Evolutionary conservation across 2,113 vertebrate species (phyloP).

Genomic region (Ibidorhyncha struthersii): DNA sequence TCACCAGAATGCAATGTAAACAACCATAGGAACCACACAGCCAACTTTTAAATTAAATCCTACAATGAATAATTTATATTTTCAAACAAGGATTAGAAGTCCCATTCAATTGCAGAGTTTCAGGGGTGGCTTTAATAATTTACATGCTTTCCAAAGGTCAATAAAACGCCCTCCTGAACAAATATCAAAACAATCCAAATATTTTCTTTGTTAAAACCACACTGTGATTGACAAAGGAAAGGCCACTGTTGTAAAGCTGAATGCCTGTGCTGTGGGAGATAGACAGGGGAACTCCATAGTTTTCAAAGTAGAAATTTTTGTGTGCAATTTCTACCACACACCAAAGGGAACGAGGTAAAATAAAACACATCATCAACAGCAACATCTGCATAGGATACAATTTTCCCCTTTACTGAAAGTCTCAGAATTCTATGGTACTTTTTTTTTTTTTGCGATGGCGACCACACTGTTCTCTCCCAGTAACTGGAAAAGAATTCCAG

Average conservation of each 20-base stretch:
- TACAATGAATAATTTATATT: slow-evolving; percentile 73
- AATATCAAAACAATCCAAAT: slow-evolving; percentile 59
- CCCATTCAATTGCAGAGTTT: slow-evolving; percentile 46
- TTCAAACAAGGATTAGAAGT: slow-evolving; percentile 60
- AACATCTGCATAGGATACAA: neutral
- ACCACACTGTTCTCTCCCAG: neutral
- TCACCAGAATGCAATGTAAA: slow-evolving; percentile 31
- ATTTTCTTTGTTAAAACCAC: slow-evolving; percentile 24
- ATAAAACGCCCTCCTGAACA: slow-evolving; percentile 38
- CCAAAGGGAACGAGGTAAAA: neutral
- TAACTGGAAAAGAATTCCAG: neutral
- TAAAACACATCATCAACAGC: neutral
- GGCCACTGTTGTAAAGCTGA: neutral
- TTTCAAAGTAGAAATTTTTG: neutral
- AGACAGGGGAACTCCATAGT: neutral
- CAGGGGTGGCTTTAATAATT: slow-evolving; percentile 61
- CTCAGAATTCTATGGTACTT: neutral
- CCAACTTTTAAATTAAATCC: slow-evolving; percentile 68
- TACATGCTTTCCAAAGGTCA: slow-evolving; percentile 49
- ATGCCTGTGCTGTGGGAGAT: neutral
- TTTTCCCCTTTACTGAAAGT: neutral
- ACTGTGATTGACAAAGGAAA: neutral
- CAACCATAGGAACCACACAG: slow-evolving; percentile 6
- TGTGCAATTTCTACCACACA: neutral
- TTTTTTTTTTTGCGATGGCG: neutral